Conservation (phyloP, 2,888 invertebrate species). For the Orthosia cruda region DNA sequence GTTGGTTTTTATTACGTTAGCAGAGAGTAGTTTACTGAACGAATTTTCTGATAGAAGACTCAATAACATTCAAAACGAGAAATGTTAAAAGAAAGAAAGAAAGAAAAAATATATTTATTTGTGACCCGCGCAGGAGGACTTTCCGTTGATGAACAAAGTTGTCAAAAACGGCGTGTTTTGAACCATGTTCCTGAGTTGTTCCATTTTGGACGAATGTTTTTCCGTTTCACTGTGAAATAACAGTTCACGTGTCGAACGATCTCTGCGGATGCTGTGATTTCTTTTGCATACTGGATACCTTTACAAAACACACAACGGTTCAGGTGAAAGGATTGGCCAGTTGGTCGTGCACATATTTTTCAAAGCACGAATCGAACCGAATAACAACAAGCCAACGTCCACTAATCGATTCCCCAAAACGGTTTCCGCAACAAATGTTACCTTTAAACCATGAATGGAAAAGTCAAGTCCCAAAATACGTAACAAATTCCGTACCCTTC, state of each 20-base stretch:
- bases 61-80: slow-evolving; percentile 28
- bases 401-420: slow-evolving; percentile 33
- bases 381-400: slow-evolving; percentile 21
- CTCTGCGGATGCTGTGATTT: slow-evolving; percentile 7
- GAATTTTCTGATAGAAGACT: slow-evolving; percentile 14
- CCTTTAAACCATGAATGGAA: slow-evolving; percentile 15
- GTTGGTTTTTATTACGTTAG: slow-evolving; percentile 35
- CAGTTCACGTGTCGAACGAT: not conserved
- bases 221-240: slow-evolving; percentile 20
- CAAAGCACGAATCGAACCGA: slow-evolving; percentile 13
- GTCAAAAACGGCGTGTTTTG: slow-evolving; percentile 46
- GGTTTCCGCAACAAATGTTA: slow-evolving; percentile 19
- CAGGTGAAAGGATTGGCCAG: not conserved
- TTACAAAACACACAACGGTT: not conserved
- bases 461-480: slow-evolving; percentile 35
- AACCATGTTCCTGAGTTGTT: slow-evolving; percentile 1
- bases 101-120: no score
- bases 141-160: slow-evolving; percentile 25
- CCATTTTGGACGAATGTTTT: slow-evolving; percentile 23
- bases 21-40: slow-evolving; percentile 24
- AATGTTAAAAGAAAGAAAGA: slow-evolving; percentile 6
- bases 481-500: slow-evolving; percentile 45
- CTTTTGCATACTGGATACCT: slow-evolving; percentile 10
- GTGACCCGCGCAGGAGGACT: no score
- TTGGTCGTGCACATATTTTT: slow-evolving; percentile 17